Conservation (phyloP, 2,888 invertebrate genomes). For the Ashinkailepas kermadecensis region DNA sequence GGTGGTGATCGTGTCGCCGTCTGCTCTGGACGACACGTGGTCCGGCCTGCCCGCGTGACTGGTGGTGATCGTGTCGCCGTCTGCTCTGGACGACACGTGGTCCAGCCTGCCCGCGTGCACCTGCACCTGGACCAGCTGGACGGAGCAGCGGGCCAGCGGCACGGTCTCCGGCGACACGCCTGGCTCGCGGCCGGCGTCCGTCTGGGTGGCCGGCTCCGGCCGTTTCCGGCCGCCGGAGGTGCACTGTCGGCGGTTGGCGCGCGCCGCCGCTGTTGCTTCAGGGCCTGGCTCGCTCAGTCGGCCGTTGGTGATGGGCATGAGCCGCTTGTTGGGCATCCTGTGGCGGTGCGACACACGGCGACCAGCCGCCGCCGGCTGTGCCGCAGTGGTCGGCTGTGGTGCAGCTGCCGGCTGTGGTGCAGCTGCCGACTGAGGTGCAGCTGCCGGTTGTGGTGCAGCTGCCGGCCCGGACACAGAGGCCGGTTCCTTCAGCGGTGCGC, state of each 20-base stretch:
- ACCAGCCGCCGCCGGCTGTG: background rate
- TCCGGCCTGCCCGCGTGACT: background rate
- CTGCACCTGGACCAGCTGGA: background rate
- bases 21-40: background rate
- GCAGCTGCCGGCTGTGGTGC: background rate
- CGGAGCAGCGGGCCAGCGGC: background rate
- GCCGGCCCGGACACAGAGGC: background rate
- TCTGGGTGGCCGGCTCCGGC: background rate
- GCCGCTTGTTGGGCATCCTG: background rate
- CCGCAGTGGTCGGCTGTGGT: background rate
- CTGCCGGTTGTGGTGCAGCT: background rate
- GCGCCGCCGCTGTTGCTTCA: background rate
- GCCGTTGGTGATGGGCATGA: conserved; percentile 13
- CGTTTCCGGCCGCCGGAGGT: background rate
- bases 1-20: background rate
- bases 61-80: too few species aligned
- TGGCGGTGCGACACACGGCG: conserved; percentile 8
- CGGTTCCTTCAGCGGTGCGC: background rate
- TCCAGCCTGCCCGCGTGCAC: background rate
- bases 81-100: too few species aligned
- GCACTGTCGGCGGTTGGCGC: background rate
- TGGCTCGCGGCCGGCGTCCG: background rate
- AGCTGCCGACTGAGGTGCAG: background rate
- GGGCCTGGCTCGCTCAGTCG: background rate
- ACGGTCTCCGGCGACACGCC: background rate